A percentile compares a stretch with the other conserved stretches of the same genome.
Conservation (phyloP, 2,797 vertebrate genomes). For the Macroramphosus scolopax region DNA sequence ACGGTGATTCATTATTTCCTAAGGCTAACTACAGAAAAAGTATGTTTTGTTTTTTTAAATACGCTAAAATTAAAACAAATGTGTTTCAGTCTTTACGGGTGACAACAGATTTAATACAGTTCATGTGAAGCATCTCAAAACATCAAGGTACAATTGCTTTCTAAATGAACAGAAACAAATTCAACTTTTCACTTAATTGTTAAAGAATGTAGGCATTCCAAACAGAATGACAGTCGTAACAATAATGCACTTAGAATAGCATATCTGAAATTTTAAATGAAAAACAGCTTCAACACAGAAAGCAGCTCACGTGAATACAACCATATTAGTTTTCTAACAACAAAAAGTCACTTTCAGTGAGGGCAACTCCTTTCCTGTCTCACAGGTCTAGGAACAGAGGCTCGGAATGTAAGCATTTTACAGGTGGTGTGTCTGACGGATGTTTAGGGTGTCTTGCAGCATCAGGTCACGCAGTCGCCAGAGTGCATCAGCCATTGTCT, state of each 20-base stretch:
- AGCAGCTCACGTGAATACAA: slow-evolving; percentile 24
- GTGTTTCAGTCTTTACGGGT: background rate
- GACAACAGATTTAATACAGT: background rate
- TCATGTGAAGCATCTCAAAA: slow-evolving; percentile 9
- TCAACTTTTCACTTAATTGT: slow-evolving; percentile 61
- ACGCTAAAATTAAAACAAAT: background rate
- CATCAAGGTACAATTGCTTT: background rate
- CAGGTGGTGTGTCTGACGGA: slow-evolving; percentile 90
- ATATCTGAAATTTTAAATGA: slow-evolving; percentile 54
- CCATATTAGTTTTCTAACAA: slow-evolving; percentile 13
- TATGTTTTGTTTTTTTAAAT: background rate
- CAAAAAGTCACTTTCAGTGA: slow-evolving; percentile 62
- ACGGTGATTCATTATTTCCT: too few species aligned
- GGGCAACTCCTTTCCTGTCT: slow-evolving; percentile 59
- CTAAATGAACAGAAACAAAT: slow-evolving; percentile 26
- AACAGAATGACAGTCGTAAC: slow-evolving; percentile 65
- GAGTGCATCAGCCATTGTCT: slow-evolving; percentile 95
- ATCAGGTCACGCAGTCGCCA: slow-evolving; percentile 98
- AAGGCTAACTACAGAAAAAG: too few species aligned
- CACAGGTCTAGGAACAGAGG: slow-evolving; percentile 63
- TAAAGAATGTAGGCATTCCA: slow-evolving; percentile 67
- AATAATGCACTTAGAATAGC: slow-evolving; percentile 64
- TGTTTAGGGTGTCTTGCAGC: slow-evolving; percentile 94
- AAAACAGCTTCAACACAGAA: slow-evolving; percentile 23
- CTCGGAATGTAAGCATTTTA: slow-evolving; percentile 75